phyloP scores from a whole-genome alignment of 2,797 vertebrate species.

The Erethizon dorsatum region DNA sequence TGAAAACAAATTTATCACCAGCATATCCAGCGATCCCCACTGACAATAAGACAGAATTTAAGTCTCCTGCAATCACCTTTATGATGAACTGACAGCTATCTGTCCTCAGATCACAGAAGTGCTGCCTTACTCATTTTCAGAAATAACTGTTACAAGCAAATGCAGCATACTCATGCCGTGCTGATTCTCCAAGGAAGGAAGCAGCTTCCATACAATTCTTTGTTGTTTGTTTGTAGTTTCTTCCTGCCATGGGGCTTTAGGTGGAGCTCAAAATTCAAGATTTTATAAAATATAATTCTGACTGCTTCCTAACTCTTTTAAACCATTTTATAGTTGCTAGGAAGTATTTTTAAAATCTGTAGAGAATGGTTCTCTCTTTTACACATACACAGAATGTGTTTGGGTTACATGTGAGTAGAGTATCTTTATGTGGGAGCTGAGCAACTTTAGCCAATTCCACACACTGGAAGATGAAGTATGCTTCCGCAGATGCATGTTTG shows the following conservation, averaged over 20 bases:
- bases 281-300: not conserved
- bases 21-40: rapidly evolving
- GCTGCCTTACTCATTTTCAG: not conserved
- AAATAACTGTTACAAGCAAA: not conserved
- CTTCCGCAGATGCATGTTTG: not conserved
- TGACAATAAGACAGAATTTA: not conserved
- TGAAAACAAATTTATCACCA: not conserved
- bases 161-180: rapidly evolving
- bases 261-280: constrained; percentile 5
- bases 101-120: not conserved
- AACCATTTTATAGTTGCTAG: not conserved
- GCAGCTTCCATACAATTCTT: not conserved
- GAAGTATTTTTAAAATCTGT: not conserved
- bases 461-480: not conserved
- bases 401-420: not conserved
- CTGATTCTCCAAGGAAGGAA: not conserved
- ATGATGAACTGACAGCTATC: not conserved
- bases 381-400: not conserved
- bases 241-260: not conserved
- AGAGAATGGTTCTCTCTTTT: not conserved
- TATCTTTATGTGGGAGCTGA: not conserved
- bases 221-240: not conserved
- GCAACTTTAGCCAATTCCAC: not conserved
- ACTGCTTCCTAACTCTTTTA: not conserved
- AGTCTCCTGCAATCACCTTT: not conserved